Base-by-base conservation (phyloP, 1,140 invertebrate species). In the Diabrotica undecimpunctata region DNA sequence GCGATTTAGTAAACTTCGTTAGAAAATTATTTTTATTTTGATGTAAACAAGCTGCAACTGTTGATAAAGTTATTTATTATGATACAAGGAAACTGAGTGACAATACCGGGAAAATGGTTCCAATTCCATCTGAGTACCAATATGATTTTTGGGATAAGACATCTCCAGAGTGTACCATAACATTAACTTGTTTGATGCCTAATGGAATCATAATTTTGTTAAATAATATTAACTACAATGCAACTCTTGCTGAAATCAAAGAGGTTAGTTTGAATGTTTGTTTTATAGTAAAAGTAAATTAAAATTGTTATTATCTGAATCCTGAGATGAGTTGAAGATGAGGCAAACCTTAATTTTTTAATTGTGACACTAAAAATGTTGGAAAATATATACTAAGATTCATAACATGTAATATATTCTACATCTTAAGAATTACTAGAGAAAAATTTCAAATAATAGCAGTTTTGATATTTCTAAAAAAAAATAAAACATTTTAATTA, bases 231-330 rank as follows among this genome's bases (percentile, higher is more conserved):
- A 88, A 84, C 73, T 85, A 85, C 70, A 87, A 90, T 81, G 84
- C 87, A 36, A 90, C 89, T 39, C 84, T 96, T 50, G 83, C 86
- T 13, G 91, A 94, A 81, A 88, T 96, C 54, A 96, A 95, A 82
- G 90, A 90, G 83, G 91, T 93, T 82, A 56, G 56, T 65, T n/a
- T 61, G 38, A 46, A 46, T 46, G 3, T 46, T 10, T 52, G 57
- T 12, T 64, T 64, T 37, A 64, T 53, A 68, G 8, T 10, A 50
- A 14, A 39, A 13, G 0, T 66, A 13, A 57, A 57, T 56, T 12
- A 5, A 13, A 54, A 11, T 10, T 39, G 6, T 63, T 36, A 46
- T 57, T 35, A 36, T 51, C 10, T 37, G 1, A 25, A 25, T 4
- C 25, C n/a, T n/a, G n/a, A n/a, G n/a, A n/a, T n/a, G n/a, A n/a